phyloP scores from a whole-genome alignment of 2,797 vertebrate species.

The Oreochromis grahami region DNA sequence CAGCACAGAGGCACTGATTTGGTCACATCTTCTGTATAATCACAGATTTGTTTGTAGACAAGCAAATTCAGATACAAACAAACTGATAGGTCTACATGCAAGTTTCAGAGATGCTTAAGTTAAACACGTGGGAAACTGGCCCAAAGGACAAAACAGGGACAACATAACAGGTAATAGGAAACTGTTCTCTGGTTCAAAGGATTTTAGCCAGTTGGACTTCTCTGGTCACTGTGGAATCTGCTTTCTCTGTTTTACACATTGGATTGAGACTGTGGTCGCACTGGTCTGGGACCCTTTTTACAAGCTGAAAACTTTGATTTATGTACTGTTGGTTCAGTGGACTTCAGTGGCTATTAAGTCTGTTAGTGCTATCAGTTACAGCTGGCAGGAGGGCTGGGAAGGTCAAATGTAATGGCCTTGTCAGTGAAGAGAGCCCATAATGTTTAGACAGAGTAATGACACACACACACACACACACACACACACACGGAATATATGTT shows the following conservation, averaged over 20 bases:
- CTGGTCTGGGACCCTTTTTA: neutral
- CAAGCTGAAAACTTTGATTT: slow-evolving; percentile 23
- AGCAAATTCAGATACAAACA: neutral
- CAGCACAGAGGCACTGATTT: neutral
- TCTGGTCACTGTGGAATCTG: neutral
- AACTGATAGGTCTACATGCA: neutral
- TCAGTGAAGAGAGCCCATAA: slow-evolving; percentile 14
- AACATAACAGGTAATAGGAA: neutral
- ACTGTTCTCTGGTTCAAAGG: neutral
- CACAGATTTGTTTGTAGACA: neutral
- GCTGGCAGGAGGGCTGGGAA: slow-evolving; percentile 21
- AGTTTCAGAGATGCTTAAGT: neutral
- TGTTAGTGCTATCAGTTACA: slow-evolving; percentile 39
- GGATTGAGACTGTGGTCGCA: neutral
- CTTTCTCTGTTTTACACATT: neutral
- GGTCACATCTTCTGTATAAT: neutral
- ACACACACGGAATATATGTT: neutral
- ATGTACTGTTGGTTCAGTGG: slow-evolving; percentile 39
- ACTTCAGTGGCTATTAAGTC: slow-evolving; percentile 27
- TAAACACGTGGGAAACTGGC: neutral
- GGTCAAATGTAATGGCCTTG: slow-evolving; percentile 34
- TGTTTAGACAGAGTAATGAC: slow-evolving; percentile 10
- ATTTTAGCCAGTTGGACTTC: neutral
- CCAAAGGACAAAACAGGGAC: neutral
- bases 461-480: neutral